Evolutionary conservation across 2,113 vertebrate species (phyloP).

Genomic region (Trogon melanurus): DNA sequence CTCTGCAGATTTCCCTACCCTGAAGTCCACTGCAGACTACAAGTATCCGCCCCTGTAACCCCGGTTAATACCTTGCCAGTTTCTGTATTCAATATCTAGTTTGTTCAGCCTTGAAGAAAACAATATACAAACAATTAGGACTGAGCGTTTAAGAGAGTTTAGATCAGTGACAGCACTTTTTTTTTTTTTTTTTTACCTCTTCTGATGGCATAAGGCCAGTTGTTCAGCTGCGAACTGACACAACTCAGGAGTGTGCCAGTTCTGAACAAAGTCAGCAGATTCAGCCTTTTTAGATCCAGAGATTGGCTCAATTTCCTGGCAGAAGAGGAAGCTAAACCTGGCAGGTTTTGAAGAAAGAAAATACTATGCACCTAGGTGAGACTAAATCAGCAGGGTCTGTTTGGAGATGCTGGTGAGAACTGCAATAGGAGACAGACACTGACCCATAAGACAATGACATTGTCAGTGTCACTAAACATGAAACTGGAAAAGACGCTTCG

Average conservation of each 20-base stretch:
- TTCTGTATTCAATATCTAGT: not conserved
- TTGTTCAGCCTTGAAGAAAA: not conserved
- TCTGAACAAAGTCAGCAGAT: not conserved
- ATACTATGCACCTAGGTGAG: not conserved
- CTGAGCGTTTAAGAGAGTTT: not conserved
- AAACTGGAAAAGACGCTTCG: not conserved
- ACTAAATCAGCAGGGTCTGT: not conserved
- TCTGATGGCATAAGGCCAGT: not conserved
- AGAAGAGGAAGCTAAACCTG: not conserved
- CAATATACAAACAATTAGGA: not conserved
- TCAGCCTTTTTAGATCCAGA: not conserved
- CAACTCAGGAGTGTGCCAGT: not conserved
- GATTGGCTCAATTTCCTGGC: not conserved
- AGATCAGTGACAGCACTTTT: not conserved
- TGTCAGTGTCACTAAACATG: not conserved
- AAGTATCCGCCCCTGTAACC: not conserved
- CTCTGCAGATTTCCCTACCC: not conserved
- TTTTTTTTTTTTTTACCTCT: not conserved
- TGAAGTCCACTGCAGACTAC: not conserved
- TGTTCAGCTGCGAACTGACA: not conserved
- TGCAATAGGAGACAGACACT: not conserved
- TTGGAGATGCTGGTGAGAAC: not conserved
- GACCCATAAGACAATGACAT: not conserved
- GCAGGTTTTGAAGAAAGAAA: not conserved
- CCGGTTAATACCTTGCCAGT: not conserved